phyloP scores from a whole-genome alignment of 2,888 invertebrate genomes.

The Conops quadrifasciatus region DNA sequence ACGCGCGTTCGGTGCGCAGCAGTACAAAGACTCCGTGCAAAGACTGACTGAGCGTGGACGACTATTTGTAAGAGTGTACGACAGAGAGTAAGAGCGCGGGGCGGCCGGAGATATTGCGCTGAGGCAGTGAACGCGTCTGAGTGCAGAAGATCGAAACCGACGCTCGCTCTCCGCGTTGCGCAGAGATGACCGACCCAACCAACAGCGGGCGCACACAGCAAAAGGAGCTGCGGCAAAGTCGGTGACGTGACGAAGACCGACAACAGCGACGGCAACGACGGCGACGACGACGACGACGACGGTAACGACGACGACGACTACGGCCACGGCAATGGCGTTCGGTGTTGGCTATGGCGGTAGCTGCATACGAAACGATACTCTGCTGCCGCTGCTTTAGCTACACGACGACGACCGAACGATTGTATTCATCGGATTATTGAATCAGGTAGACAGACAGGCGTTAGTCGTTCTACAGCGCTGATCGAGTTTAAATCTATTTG shows the following conservation, averaged over 20 bases:
- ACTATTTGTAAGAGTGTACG: background rate
- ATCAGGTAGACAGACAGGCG: conserved; percentile 66
- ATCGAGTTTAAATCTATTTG: conserved; percentile 65
- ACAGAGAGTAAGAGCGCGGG: background rate
- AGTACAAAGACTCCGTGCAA: background rate
- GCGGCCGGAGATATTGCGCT: background rate
- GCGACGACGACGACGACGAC: conserved; percentile 30
- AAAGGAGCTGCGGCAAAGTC: background rate
- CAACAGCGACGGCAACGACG: background rate
- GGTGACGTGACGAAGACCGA: background rate
- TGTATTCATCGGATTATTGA: conserved; percentile 55
- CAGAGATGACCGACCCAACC: too few species aligned
- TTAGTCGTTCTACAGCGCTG: conserved; percentile 66
- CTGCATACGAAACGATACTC: conserved; percentile 35
- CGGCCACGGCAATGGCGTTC: conserved; percentile 32
- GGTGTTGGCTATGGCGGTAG: conserved; percentile 12
- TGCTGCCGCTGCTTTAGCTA: conserved; percentile 20
- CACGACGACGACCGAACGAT: conserved; percentile 22
- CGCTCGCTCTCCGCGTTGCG: too few species aligned
- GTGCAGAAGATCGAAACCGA: too few species aligned
- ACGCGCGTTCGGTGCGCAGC: background rate
- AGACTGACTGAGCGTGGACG: background rate
- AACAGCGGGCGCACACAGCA: background rate
- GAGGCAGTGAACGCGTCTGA: too few species aligned
- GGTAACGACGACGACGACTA: conserved; percentile 29